Conservation (phyloP, 1,140 invertebrate genomes). For the Pemphigus obesinymphae region DNA sequence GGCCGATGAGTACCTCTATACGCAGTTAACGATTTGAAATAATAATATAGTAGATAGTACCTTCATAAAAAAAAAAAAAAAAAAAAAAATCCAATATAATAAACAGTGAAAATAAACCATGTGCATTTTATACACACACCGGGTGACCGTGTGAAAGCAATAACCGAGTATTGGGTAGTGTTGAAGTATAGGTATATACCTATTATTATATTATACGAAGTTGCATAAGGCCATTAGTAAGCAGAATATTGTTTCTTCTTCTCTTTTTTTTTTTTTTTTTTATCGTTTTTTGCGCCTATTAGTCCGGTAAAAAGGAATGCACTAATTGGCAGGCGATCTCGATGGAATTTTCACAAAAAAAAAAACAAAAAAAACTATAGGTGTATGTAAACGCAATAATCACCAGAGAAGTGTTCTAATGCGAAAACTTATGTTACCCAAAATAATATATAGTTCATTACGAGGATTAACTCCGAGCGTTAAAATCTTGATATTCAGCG, state of each 20-base stretch:
- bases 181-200: neutral
- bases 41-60: too few species aligned
- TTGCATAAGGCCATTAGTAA: neutral
- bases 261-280: neutral
- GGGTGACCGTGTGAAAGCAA: constrained; percentile 11
- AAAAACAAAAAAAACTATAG: neutral
- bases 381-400: too few species aligned
- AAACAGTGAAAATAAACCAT: neutral
- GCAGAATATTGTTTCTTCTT: neutral
- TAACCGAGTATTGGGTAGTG: neutral
- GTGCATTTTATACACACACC: neutral
- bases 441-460: too few species aligned
- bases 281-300: neutral
- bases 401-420: too few species aligned
- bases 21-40: too few species aligned
- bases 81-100: too few species aligned
- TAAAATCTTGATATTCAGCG: too few species aligned
- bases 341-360: constrained; percentile 9
- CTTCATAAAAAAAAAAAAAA: too few species aligned
- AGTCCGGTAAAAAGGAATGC: neutral
- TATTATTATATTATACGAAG: neutral
- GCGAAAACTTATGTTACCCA: too few species aligned
- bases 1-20: too few species aligned
- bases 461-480: too few species aligned
- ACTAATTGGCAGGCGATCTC: neutral